Conservation (phyloP, 2,797 vertebrate genomes). For the Ibycter americanus region DNA sequence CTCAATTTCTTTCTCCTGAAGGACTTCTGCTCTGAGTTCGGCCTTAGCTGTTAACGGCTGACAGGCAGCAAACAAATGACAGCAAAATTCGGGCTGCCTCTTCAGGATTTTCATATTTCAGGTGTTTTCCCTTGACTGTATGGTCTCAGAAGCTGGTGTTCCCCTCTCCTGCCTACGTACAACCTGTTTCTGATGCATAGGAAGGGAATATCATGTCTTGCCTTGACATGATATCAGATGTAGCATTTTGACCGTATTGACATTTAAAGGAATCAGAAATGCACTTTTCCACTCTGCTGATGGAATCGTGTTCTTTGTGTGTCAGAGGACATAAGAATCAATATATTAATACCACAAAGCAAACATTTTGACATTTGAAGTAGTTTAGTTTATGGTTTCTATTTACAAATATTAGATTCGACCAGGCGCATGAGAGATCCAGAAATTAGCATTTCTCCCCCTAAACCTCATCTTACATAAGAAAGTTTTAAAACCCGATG, state of each 20-base stretch:
- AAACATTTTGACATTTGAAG: conserved; percentile 6
- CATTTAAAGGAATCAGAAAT: conserved; percentile 31
- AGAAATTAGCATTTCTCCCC: neutral
- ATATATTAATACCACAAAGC: neutral
- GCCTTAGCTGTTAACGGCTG: neutral
- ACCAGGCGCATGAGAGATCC: neutral
- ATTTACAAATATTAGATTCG: neutral
- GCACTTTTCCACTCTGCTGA: neutral
- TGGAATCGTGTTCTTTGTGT: neutral
- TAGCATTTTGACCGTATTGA: conserved; percentile 11
- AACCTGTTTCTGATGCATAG: neutral
- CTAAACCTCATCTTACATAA: neutral
- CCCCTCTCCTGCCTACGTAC: fast-evolving
- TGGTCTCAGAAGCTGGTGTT: neutral
- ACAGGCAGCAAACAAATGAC: neutral
- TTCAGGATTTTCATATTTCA: neutral
- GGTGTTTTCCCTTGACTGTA: neutral
- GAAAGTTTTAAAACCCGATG: neutral
- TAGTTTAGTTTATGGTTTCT: neutral
- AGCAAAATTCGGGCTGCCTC: neutral
- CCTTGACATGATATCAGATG: neutral
- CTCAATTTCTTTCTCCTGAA: neutral
- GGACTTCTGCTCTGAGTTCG: neutral
- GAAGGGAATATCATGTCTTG: neutral
- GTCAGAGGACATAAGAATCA: conserved; percentile 2